Base-by-base conservation (phyloP, 2,113 vertebrate genomes). In the Peromyscus leucopus region DNA sequence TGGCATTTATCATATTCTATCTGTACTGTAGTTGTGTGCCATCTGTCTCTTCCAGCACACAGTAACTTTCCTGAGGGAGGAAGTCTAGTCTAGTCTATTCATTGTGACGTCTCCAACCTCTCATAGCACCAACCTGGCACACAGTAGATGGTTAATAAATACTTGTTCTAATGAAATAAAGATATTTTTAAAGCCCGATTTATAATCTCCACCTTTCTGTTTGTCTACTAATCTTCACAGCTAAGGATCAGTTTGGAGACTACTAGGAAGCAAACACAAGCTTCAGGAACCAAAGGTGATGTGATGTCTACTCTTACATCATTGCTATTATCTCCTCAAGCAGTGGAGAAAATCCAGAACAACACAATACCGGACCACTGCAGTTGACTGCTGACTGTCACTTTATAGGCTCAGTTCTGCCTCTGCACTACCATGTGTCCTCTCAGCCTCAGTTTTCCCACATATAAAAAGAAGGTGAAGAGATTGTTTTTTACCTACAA, bases 1-100 rank as follows among this genome's bases (percentile, higher is more conserved):
- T 28, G 55, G 82, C 76, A 95, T 96, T 95, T 95, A 96, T 96
- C 96, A 96, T 61, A 92, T 69, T 96, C 91, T 74, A 10, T 48
- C 80, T 28, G 91, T 33, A 24, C 36, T 17, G 21, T 36, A 17
- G 87, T 75, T 93, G 55, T 1, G 48, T 57, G 26, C 74, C 90
- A 92, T 92, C 90, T 96, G 89, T 96, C 95, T 97, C 95, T 82
- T 90, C 94, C 65, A 72, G 15, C 24, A 28, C 42, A 42, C 57
- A 61, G 88, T 88, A 95, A 91, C 96, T 93, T 94, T 94, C 94
- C 72, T 83, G 85, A 95, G 65, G 86, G 80, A 85, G 33, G 87
- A 82, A 36, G 67, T 82, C 24, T 28, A 89, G 67, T 82, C 24
- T 28, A 89, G 42, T 57, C 75, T 76, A 85, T 78, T 95, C 74